These are phyloP conservation scores for Cephus spinipes DNA, from an alignment of 2,888 invertebrate species.

Conservation along the genomic window DNA sequence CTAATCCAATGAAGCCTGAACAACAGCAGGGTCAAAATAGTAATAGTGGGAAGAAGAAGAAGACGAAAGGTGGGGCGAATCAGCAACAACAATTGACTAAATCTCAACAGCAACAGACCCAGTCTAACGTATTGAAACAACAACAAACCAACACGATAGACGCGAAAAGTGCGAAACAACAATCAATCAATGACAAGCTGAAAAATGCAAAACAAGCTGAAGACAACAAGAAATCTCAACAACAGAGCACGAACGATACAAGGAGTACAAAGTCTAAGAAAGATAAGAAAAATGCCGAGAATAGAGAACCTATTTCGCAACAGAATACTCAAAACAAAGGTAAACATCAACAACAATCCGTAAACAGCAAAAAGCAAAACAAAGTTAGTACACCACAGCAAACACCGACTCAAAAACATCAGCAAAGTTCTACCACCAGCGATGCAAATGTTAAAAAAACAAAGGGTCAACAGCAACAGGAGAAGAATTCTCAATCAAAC, in stretches of 20 bases:
- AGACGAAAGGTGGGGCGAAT: slow-evolving; percentile 44
- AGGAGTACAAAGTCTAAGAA: slow-evolving; percentile 57
- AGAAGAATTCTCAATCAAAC: slow-evolving; percentile 32
- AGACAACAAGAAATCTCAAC: slow-evolving; percentile 39
- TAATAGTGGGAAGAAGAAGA: slow-evolving; percentile 56
- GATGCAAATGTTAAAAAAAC: slow-evolving; percentile 30
- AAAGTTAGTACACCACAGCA: slow-evolving; percentile 20
- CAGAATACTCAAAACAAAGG: slow-evolving; percentile 40
- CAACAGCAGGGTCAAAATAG: slow-evolving; percentile 44
- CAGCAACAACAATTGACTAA: slow-evolving; percentile 21
- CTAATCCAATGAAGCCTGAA: slow-evolving; percentile 40
- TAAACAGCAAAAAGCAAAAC: slow-evolving; percentile 37
- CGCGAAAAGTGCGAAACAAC: slow-evolving; percentile 48
- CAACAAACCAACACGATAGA: slow-evolving; percentile 40
- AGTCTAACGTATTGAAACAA: slow-evolving; percentile 43
- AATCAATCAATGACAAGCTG: slow-evolving; percentile 45
- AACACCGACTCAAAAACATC: slow-evolving; percentile 22
- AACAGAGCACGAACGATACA: slow-evolving; percentile 38
- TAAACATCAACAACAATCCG: slow-evolving; percentile 38
- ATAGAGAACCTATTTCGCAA: slow-evolving; percentile 52
- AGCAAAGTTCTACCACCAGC: slow-evolving; percentile 27
- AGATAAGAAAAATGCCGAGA: slow-evolving; percentile 57
- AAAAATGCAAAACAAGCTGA: slow-evolving; percentile 45
- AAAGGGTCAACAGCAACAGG: slow-evolving; percentile 29
- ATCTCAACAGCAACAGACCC: slow-evolving; percentile 16